These are phyloP conservation scores for Miltochrista miniata DNA, from an alignment of 2,888 invertebrate genomes.

Conservation along the genomic window DNA sequence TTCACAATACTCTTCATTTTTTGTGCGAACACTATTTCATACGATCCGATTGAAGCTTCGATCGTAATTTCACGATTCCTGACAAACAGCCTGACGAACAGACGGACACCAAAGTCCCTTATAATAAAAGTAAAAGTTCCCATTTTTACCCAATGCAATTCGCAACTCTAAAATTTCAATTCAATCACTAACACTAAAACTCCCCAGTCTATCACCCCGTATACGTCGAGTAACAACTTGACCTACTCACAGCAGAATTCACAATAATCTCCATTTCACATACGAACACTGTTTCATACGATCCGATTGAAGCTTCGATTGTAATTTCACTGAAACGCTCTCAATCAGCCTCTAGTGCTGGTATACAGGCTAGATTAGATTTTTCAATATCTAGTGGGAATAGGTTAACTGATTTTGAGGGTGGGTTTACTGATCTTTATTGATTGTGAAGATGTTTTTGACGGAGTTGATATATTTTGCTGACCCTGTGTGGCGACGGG, in stretches of 20 bases:
- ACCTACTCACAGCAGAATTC: constrained; percentile 57
- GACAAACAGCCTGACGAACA: no score
- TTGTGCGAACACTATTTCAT: constrained; percentile 41
- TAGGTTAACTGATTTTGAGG: not conserved
- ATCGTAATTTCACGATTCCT: constrained; percentile 27
- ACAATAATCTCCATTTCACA: constrained; percentile 45
- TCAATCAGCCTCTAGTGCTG: constrained; percentile 18
- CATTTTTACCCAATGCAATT: no score
- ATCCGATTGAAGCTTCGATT: constrained; percentile 27
- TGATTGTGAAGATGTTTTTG: no score
- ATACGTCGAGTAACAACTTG: constrained; percentile 43
- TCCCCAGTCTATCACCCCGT: constrained; percentile 3
- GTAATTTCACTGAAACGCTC: constrained; percentile 18
- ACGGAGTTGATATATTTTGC: no score
- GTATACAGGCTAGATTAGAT: constrained; percentile 8
- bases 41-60: constrained; percentile 20
- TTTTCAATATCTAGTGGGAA: constrained; percentile 2
- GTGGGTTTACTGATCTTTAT: no score
- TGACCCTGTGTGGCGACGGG: no score
- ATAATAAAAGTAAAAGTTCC: no score
- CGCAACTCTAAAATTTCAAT: not conserved
- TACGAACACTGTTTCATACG: constrained; percentile 38
- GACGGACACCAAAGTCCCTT: no score
- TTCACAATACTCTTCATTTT: constrained; percentile 47
- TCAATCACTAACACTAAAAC: constrained; percentile 3